Base-by-base conservation (phyloP, 2,888 invertebrate genomes). In the Laspeyria flexula region DNA sequence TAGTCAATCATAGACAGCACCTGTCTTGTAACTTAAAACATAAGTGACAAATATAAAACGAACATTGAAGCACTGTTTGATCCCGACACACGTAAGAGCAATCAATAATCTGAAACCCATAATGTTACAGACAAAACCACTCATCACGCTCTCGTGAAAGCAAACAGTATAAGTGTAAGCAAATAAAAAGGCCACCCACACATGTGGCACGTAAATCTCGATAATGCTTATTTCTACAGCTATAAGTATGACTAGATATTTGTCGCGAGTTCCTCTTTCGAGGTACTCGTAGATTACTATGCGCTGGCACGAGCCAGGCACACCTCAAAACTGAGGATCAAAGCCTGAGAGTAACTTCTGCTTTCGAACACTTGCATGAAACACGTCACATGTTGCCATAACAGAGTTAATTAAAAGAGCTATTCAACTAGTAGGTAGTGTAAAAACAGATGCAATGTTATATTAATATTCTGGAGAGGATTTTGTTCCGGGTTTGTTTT, bases 251-350 rank as follows among this genome's bases (percentile, higher is more conserved):
- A 44, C 41, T 37, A 47, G 59, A 69, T 62, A 69, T 72, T 72
- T 63, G 57, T 71, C 71, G 61, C 49, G 60, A 70, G 72, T 77
- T 65, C 74, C 71, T 71, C 77, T 73, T 65, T 62, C 63, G 65
- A 73, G 77, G 71, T n/a, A n/a, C n/a, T n/a, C n/a, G n/a, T 73
- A 68, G 75, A 84, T 85, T 85, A 85, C 80, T 85, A 86, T 86
- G 85, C 85, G 64, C 64, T 59, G 71, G 77, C 86, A 85, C 80
- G 85, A 70, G 54, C 71, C 70, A 53, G 75, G 78, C 65, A 60
- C 75, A 80, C 83, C 81, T 83, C 81, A 77, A 71, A 77, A 75
- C 75, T 75, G 63, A 61, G 75, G 68, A 75, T 72, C 73, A 72
- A 72, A 66, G 70, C 70, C 65, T 62, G 60, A 43, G 57, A 61